Conservation (phyloP, 2,888 invertebrate genomes). For the Spilosoma lubricipeda region DNA sequence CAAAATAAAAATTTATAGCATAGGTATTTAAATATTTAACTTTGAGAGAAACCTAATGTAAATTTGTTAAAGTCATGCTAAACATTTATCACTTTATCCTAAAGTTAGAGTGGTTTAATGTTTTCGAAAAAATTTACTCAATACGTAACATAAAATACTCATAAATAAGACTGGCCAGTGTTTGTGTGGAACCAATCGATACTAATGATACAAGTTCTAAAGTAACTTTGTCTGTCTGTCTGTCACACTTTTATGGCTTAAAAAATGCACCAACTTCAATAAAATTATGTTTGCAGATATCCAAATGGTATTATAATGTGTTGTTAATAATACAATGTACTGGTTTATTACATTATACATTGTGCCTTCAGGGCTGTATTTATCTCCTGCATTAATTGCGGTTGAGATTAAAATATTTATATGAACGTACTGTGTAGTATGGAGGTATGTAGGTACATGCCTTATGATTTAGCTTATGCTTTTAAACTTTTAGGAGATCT, state of each 20-base stretch:
- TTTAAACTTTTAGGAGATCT: too few relatives aligned
- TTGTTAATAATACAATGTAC: conserved; percentile 2
- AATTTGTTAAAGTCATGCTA: neutral
- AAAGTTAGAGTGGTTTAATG: neutral
- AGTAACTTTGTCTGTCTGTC: too few relatives aligned
- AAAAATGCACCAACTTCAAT: too few relatives aligned
- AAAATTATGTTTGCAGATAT: too few relatives aligned
- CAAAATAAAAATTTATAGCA: too few relatives aligned
- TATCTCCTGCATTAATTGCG: neutral
- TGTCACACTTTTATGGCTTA: too few relatives aligned
- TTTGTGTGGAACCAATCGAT: neutral
- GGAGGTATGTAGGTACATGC: neutral
- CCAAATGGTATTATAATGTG: neutral
- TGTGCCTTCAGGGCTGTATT: neutral
- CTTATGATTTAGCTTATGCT: too few relatives aligned
- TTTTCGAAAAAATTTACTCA: too few relatives aligned
- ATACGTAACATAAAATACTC: too few relatives aligned
- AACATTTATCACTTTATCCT: neutral
- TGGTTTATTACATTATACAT: conserved; percentile 1
- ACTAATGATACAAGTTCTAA: too few relatives aligned
- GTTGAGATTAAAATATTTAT: neutral
- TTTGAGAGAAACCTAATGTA: neutral
- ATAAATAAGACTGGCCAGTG: too few relatives aligned
- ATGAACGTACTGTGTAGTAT: neutral
- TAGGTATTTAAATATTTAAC: neutral